phyloP scores from a whole-genome alignment of 2,888 invertebrate genomes.

The Stegana nigrithorax region DNA sequence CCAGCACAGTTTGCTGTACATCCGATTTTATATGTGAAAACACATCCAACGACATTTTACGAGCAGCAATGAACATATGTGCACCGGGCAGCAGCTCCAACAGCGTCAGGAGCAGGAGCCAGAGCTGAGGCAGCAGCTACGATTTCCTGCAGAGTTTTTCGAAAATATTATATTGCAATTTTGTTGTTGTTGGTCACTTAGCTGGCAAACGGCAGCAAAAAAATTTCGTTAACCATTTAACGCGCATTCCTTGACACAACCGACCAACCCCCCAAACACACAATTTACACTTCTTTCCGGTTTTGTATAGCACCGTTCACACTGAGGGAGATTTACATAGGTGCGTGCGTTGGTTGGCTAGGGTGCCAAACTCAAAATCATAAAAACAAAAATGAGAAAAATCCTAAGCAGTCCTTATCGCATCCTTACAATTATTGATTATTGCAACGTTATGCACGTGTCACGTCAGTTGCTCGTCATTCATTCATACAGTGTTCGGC shows the following conservation, averaged over 20 bases:
- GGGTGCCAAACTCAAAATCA: too few species aligned
- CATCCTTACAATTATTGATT: background rate
- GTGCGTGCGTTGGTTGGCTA: background rate
- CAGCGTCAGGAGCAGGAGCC: background rate
- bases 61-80: slow-evolving; percentile 6
- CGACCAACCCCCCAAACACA: too few species aligned
- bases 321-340: background rate
- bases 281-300: slow-evolving; percentile 9
- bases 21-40: slow-evolving; percentile 8
- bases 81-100: background rate
- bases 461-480: slow-evolving; percentile 4
- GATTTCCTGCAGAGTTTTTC: slow-evolving; percentile 6
- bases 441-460: background rate
- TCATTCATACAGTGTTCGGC: background rate
- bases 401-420: background rate
- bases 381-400: too few species aligned
- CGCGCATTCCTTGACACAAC: too few species aligned
- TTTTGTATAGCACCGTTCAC: background rate
- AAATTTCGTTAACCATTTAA: too few species aligned
- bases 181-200: too few species aligned
- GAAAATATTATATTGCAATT: slow-evolving; percentile 5
- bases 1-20: slow-evolving; percentile 15
- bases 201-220: too few species aligned
- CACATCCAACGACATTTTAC: background rate
- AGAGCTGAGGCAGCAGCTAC: too few species aligned